Evolutionary conservation across 2,888 invertebrate genomes (phyloP), one percentile per base, ranked within the genome.

Genomic region (Mamestra brassicae): DNA sequence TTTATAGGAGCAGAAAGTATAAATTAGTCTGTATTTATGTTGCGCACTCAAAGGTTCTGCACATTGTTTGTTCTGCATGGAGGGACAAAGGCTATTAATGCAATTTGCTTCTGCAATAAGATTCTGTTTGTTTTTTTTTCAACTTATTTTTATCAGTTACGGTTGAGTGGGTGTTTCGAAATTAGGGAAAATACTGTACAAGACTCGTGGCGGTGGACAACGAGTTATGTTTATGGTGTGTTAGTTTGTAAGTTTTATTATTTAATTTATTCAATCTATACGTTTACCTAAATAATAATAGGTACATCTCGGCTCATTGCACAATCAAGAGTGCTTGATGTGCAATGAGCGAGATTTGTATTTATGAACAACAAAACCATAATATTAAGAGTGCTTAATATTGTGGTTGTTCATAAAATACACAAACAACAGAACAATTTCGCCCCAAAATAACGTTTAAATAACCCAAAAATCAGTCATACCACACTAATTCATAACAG

Each of bases 21-120:
- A 79, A 78, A 76, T 82, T 78, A 69, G 66, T 63, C 65, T 74
- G 68, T 82, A 83, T 85, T 77, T 85, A 87, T 77, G 82, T 74
- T 72, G 68, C 61, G 63, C 75, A 55, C 75, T 71, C 80, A 83
- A 76, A 76, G 73, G 84, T 69, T 72, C 68, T 73, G 70, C 62
- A 60, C 61, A 63, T 69, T 79, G 69, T 85, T 73, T 74, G 71
- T 74, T 75, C 73, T 85, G 73, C 71, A 71, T 76, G 82, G 26
- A 58, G n/a, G 68, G 62, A 78, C 83, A 83, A 73, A 83, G 67
- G 79, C 69, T 71, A 76, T 85, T 83, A 83, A 71, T 84, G 67
- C 68, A 80, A 73, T 83, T 80, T 71, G 58, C 60, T 71, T 34
- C 67, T 55, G 47, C 65, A 76, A 45, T 52, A 58, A 62, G 26